Base-by-base conservation (phyloP, 2,797 vertebrate species). In the Betta splendens region DNA sequence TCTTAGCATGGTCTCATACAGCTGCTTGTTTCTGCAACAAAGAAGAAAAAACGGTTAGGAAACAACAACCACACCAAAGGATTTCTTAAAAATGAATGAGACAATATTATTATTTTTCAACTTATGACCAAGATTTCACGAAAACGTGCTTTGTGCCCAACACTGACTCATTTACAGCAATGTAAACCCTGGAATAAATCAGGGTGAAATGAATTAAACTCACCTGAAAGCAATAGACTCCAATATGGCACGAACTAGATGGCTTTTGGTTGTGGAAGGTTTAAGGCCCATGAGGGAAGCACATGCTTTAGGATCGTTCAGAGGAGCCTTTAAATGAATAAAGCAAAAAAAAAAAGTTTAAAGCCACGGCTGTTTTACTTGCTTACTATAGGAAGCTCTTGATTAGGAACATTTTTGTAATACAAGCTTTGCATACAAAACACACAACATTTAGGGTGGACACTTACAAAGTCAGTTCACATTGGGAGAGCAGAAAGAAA, bases 211-310 rank as follows among this genome's bases (percentile, higher is more conserved):
- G n/a, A n/a, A n/a, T n/a, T n/a, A n/a, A n/a, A n/a, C n/a, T 77
- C 53, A 98, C 97, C 97, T 95, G 88, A 96, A 99, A 26, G 95
- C 94, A 5, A 98, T 25, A 0, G 97, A 96, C 83, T 99, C 98
- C 82, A 99, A 64, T 60, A 99, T 96, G 48, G 98, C 94, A 45
- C 98, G 92, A 15, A 99, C 92, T 8, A 99, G 92, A 62, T 99
- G 98, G 50, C 77, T 85, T 85, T 94, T 98, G 36, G 82, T 96
- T 44, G 94, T 95, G 3, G 95, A 93, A 39, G 94, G 91, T 88
- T 97, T 98, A 66, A 99, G 90, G 51, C 98, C 98, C 94, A 94
- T 92, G 59, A 99, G 92, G 37, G 95, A 95, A 40, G 97, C 94
- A 51, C 95, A 96, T 0, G 94, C 94, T 87, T 81, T 92, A 0